These are phyloP conservation scores for Mesorhabditis spiculigera DNA, from an alignment of 2,888 invertebrate genomes.

Conservation along the genomic window DNA sequence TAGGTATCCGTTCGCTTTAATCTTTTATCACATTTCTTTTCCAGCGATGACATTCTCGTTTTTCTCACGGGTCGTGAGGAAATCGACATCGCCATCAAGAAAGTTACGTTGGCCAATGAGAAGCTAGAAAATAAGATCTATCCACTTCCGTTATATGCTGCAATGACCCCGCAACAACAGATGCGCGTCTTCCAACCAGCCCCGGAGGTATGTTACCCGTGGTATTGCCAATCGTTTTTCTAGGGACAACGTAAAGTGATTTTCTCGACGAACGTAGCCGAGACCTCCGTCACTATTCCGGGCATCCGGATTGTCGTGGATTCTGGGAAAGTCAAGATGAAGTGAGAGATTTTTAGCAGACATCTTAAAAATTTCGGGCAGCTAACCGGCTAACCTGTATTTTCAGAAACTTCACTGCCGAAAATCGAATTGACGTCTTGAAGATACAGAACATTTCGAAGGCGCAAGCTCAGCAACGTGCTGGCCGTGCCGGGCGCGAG, in stretches of 20 bases:
- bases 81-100: slow-evolving; percentile 68
- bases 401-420: slow-evolving; percentile 44
- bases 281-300: slow-evolving; percentile 92
- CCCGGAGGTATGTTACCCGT: slow-evolving; percentile 9
- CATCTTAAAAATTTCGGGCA: background rate
- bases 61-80: slow-evolving; percentile 87
- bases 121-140: slow-evolving; percentile 13
- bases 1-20: slow-evolving; percentile 42
- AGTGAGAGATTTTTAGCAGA: slow-evolving; percentile 24
- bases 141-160: slow-evolving; percentile 80
- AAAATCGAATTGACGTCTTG: slow-evolving; percentile 68
- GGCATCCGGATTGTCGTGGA: slow-evolving; percentile 76
- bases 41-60: slow-evolving; percentile 55
- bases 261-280: slow-evolving; percentile 91
- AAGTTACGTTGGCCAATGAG: slow-evolving; percentile 58
- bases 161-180: slow-evolving; percentile 79
- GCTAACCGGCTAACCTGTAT: background rate
- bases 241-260: slow-evolving; percentile 71
- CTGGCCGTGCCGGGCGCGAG: slow-evolving; percentile 82
- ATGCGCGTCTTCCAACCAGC: slow-evolving; percentile 73
- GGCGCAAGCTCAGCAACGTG: slow-evolving; percentile 84
- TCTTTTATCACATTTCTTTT: slow-evolving; percentile 1
- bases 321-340: slow-evolving; percentile 56
- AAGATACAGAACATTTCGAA: slow-evolving; percentile 78
- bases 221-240: background rate